These are phyloP conservation scores for Tylochromis polylepis DNA, from an alignment of 2,113 vertebrate genomes.

Conservation along the genomic window DNA sequence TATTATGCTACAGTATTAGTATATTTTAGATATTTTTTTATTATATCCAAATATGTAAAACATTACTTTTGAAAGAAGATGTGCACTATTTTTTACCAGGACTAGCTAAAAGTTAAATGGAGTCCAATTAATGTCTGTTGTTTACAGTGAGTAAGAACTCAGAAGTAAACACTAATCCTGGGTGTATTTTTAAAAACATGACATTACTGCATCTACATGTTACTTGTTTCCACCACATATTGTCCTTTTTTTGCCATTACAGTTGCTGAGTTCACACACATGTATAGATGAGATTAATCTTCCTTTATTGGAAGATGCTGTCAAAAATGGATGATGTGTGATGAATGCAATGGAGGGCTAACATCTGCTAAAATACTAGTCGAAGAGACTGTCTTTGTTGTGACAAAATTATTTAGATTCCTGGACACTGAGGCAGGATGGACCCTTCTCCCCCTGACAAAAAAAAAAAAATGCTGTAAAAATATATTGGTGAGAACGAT, in stretches of 20 bases:
- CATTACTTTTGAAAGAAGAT: not conserved
- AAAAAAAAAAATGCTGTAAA: constrained; percentile 54
- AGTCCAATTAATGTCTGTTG: not conserved
- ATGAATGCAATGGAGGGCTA: not conserved
- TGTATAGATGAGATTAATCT: not conserved
- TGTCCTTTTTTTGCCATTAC: not conserved
- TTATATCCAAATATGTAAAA: not conserved
- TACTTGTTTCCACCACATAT: not conserved
- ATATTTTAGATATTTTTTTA: not conserved
- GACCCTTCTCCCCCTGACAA: constrained; percentile 25
- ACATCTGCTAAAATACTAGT: not conserved
- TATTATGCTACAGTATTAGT: too few species aligned
- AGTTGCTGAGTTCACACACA: not conserved
- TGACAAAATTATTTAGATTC: constrained; percentile 7
- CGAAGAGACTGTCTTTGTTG: not conserved
- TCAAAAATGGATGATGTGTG: not conserved
- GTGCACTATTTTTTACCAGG: not conserved
- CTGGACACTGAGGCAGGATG: not conserved
- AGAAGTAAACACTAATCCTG: not conserved
- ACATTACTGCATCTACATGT: not conserved
- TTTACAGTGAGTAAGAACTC: not conserved
- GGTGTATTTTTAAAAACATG: not conserved
- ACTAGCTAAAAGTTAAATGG: not conserved
- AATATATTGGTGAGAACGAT: constrained; percentile 17
- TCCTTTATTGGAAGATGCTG: not conserved